Base-by-base conservation (phyloP, 2,797 vertebrate species). In the Moxostoma hubbsi region DNA sequence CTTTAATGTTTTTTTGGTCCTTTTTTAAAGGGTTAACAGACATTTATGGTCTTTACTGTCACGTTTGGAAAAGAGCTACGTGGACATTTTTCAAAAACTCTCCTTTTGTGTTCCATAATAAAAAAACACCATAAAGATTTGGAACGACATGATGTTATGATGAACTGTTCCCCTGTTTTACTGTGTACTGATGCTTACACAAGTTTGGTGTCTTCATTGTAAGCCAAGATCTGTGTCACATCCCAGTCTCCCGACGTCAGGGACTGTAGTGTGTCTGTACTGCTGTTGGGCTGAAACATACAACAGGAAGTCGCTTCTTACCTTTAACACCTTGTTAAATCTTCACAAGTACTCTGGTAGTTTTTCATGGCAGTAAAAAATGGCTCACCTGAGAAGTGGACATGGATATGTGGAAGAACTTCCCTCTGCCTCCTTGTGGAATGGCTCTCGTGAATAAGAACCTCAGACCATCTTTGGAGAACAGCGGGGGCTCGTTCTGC, bases 181-280 rank as follows among this genome's bases (percentile, higher is more conserved):
- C 4, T 36, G 36, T 36, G 36, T 36, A 36, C 36, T 36, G 36
- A 36, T 36, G 36, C 96, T 96, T 83, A 99, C 98, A 99, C 95
- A 88, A 96, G 96, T 86, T 95, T 96, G 61, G 89, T 90, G 54
- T 93, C 89, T 82, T 98, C 95, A 7, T 96, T 93, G 13, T 96
- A 98, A 82, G 96, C 94, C 91, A 99, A 84, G 88, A 99, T 95
- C 87, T 92, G 93, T 80, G 97, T 99, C 86, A 98, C 97, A 55
- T 99, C 98, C 98, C 98, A 99, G 43, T 98, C 95, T 5, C 98
- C 98, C 0, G 98, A 98, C 10, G 98, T 98, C 89, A 99, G 94
- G 5, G 97, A 94, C 87, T 98, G 96, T 12, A 99, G 93, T 7
- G 95, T 97, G 80, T 98, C 96, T 0, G 92, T 95, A 90, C 96